Evolutionary conservation across 2,113 vertebrate genomes (phyloP), one percentile per base, ranked within the genome.

Genomic region (Gyps fulvus): DNA sequence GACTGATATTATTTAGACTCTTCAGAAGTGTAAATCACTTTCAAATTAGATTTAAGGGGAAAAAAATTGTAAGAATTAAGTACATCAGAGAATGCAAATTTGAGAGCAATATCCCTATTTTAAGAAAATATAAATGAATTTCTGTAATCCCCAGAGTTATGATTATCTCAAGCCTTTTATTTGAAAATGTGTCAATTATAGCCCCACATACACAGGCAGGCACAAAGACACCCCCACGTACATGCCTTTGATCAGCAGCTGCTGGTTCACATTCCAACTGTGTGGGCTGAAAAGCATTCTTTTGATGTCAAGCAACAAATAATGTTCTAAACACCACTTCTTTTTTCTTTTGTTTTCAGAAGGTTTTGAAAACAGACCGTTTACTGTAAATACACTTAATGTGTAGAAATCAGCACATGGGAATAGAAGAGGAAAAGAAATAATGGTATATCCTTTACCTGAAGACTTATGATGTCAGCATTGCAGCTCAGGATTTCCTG

Each of bases 381-480:
- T 95, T 83, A 83, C 91, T 73, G 84, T 89, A 95, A 93, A 90
- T 87, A 86, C 32, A 77, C n/a, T 69, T 45, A 45, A 86, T 5
- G 29, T 13, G 43, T 55, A 91, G 70, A 78, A 90, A 70, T 43
- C 59, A 36, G 38, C 40, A 57, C 42, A n/a, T 0, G n/a, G 63
- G 84, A 85, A 90, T 1, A 72, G 50, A 89, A 82, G 78, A 76
- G 31, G 34, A 43, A 83, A 85, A 87, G 50, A 65, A 90, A 58
- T 7, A 65, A 63, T 2, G 23, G 54, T 31, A 3, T 7, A 43
- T 63, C 52, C 95, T 97, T 98, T 97, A 99, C 99, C 99, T 99
- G 99, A 97, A 99, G 98, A 96, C 99, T 99, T 98, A 99, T 99
- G 98, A 99, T 99, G 97, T 99, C 99, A 76, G 99, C 99, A 88